Evolutionary conservation across 2,113 vertebrate genomes (phyloP).

Genomic region (Apistogramma diplotaenia): DNA sequence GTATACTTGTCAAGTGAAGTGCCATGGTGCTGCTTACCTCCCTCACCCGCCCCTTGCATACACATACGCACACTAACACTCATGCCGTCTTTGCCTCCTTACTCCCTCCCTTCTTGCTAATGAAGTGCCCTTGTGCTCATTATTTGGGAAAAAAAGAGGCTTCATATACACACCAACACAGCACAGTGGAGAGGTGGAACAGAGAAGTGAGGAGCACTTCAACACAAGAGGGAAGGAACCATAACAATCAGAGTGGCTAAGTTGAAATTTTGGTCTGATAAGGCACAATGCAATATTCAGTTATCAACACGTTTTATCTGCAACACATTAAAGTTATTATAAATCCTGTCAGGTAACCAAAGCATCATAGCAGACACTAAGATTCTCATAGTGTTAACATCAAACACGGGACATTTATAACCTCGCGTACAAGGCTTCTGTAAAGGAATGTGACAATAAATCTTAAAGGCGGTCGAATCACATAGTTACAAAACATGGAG

Average conservation of each 20-base stretch:
- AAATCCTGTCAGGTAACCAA: slow-evolving; percentile 65
- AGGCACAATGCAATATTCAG: slow-evolving; percentile 51
- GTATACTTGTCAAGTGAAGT: slow-evolving; percentile 99
- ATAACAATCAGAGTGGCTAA: slow-evolving; percentile 41
- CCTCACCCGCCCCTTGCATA: slow-evolving; percentile 69
- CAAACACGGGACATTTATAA: slow-evolving; percentile 68
- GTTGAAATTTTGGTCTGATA: slow-evolving; percentile 36
- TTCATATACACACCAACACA: slow-evolving; percentile 38
- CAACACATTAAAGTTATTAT: slow-evolving; percentile 58
- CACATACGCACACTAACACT: slow-evolving; percentile 37
- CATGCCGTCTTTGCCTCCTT: slow-evolving; percentile 44
- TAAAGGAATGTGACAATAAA: slow-evolving; percentile 79
- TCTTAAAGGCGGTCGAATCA: slow-evolving; percentile 73
- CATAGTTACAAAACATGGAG: slow-evolving; percentile 77
- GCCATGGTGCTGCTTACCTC: slow-evolving; percentile 91
- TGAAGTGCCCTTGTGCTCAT: slow-evolving; percentile 69
- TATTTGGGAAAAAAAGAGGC: slow-evolving; percentile 48
- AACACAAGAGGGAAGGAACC: slow-evolving; percentile 47
- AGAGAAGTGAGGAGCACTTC: slow-evolving; percentile 51
- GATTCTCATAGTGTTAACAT: slow-evolving; percentile 72
- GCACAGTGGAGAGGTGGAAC: slow-evolving; percentile 28
- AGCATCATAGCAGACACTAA: slow-evolving; percentile 46
- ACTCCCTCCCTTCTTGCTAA: slow-evolving; percentile 60
- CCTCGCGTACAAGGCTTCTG: slow-evolving; percentile 61
- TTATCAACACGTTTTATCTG: slow-evolving; percentile 64